A percentile compares a stretch with the other conserved stretches of the same genome.
Evolutionary conservation across 2,888 invertebrate genomes (phyloP).

Genomic region (Lissonota sp.): DNA sequence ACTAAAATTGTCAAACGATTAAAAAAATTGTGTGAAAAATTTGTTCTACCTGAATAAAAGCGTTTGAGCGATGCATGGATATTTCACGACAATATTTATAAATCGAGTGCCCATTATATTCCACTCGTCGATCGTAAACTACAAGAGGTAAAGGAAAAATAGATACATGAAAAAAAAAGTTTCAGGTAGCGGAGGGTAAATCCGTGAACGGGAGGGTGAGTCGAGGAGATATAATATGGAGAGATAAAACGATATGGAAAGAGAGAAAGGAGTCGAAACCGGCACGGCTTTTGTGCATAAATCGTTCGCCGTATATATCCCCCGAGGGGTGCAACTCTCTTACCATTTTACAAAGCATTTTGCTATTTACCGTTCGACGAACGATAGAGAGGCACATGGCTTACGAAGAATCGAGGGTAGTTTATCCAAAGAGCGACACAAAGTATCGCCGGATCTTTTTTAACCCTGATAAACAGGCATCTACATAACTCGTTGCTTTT

Average conservation of each 20-base stretch:
- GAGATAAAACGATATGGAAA: neutral
- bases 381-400: neutral
- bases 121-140: neutral
- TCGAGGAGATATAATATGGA: neutral
- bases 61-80: no score
- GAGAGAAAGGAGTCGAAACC: slow-evolving; percentile 4
- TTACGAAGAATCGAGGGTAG: slow-evolving; percentile 18
- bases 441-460: slow-evolving; percentile 4
- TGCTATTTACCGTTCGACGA: slow-evolving; percentile 52
- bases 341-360: slow-evolving; percentile 55
- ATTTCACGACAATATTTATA: slow-evolving; percentile 11
- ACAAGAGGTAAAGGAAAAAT: neutral
- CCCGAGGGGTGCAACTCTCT: slow-evolving; percentile 41
- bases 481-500: no score
- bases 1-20: no score
- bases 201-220: neutral
- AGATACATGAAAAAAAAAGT: neutral
- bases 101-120: slow-evolving; percentile 24
- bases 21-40: no score
- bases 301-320: slow-evolving; percentile 39
- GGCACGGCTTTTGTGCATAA: slow-evolving; percentile 40
- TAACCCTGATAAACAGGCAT: no score
- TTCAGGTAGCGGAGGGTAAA: slow-evolving; percentile 1
- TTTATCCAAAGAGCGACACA: slow-evolving; percentile 29
- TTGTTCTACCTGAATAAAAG: slow-evolving; percentile 1